phyloP scores from a whole-genome alignment of 2,113 vertebrate genomes.

The Mystacornis crossleyi region DNA sequence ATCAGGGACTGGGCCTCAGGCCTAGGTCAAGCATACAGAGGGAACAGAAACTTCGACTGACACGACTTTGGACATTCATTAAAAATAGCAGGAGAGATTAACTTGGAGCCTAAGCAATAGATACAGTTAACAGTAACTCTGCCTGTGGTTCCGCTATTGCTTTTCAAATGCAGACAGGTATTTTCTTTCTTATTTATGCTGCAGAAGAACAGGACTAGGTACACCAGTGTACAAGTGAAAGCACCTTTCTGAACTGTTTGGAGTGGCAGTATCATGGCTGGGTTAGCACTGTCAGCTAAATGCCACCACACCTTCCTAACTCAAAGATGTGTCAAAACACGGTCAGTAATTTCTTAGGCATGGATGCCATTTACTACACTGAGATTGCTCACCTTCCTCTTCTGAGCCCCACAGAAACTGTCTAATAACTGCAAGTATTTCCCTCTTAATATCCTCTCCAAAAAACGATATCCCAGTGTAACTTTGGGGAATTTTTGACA shows the following conservation, averaged over 20 bases:
- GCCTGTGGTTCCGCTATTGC: background rate
- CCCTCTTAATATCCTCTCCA: background rate
- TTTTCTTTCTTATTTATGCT: background rate
- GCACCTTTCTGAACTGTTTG: background rate
- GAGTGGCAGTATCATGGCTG: background rate
- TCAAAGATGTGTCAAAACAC: background rate
- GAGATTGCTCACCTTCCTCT: background rate
- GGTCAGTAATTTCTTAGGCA: background rate
- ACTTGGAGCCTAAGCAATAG: background rate
- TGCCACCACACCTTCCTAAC: background rate
- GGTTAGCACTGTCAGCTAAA: background rate
- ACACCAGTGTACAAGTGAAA: background rate
- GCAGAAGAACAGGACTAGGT: background rate
- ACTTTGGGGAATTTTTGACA: background rate
- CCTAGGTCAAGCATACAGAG: background rate
- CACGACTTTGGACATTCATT: background rate
- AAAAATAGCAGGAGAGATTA: background rate
- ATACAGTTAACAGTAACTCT: background rate
- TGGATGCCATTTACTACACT: background rate
- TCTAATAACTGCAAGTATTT: background rate
- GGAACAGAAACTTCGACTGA: background rate
- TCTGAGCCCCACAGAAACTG: background rate
- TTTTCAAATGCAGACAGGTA: background rate
- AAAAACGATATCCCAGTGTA: background rate
- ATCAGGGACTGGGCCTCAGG: background rate